phyloP scores from a whole-genome alignment of 92 coral and sea anemone genomes.

The Zoanthus sansibaricus region DNA sequence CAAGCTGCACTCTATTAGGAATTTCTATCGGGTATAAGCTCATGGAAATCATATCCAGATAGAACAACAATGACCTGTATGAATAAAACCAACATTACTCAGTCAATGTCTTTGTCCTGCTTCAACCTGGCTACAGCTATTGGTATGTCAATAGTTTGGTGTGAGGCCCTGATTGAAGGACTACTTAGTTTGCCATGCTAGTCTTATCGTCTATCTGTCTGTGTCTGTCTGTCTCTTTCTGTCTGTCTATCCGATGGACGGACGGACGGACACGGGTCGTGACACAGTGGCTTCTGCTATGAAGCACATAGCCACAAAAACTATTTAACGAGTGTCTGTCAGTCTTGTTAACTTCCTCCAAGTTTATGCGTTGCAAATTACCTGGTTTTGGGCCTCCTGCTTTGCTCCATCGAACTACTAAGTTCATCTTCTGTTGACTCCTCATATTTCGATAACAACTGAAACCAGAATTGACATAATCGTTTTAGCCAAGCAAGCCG shows the following conservation, averaged over 20 bases:
- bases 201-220: not conserved
- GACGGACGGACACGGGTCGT: too few relatives aligned
- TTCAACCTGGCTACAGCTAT: not conserved
- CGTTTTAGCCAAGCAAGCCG: not conserved
- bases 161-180: not conserved
- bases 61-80: constrained; percentile 86
- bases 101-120: not conserved
- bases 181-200: not conserved
- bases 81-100: not conserved
- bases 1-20: constrained; percentile 84
- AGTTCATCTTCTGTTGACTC: constrained; percentile 87
- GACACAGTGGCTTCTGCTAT: too few relatives aligned
- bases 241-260: not conserved
- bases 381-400: constrained; percentile 79
- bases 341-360: not conserved
- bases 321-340: not conserved
- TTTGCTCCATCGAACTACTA: constrained; percentile 80
- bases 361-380: not conserved
- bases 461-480: not conserved
- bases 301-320: too few relatives aligned
- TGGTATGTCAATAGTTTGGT: not conserved
- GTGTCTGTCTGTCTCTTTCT: not conserved
- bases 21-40: constrained; percentile 94
- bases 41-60: constrained; percentile 86
- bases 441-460: constrained; percentile 80